These are phyloP conservation scores for Ardeotis arabs DNA, from an alignment of 2,113 vertebrate genomes.

Conservation along the genomic window DNA sequence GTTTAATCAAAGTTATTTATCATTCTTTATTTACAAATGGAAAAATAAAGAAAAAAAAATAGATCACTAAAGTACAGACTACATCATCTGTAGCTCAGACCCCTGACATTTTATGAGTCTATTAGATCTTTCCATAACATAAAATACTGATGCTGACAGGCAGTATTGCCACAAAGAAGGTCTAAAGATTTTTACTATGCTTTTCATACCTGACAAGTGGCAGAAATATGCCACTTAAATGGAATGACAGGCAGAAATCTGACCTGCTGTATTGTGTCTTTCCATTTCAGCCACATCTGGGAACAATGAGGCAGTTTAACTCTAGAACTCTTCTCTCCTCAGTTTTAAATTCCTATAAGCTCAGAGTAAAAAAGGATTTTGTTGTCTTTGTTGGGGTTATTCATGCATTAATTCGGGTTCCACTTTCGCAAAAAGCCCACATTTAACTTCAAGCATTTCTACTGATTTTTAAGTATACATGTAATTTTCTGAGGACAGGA, in stretches of 20 bases:
- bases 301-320: background rate
- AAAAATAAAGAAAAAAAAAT: background rate
- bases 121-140: background rate
- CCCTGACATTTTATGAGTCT: background rate
- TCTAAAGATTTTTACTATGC: slow-evolving; percentile 30
- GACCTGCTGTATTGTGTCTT: slow-evolving; percentile 45
- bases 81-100: background rate
- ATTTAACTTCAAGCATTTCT: background rate
- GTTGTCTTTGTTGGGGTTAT: background rate
- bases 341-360: background rate
- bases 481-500: background rate
- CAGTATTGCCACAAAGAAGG: background rate
- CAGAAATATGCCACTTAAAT: slow-evolving; percentile 60
- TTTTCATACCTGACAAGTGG: slow-evolving; percentile 58
- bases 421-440: background rate
- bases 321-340: background rate
- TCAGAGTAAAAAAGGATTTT: background rate
- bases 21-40: slow-evolving; percentile 16
- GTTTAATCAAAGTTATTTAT: background rate
- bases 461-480: background rate
- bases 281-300: background rate
- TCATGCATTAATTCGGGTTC: background rate
- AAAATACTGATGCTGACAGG: slow-evolving; percentile 42
- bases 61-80: background rate
- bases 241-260: slow-evolving; percentile 45